Evolutionary conservation across 2,797 vertebrate genomes (phyloP).

Genomic region (Acrocephalus scirpaceus): DNA sequence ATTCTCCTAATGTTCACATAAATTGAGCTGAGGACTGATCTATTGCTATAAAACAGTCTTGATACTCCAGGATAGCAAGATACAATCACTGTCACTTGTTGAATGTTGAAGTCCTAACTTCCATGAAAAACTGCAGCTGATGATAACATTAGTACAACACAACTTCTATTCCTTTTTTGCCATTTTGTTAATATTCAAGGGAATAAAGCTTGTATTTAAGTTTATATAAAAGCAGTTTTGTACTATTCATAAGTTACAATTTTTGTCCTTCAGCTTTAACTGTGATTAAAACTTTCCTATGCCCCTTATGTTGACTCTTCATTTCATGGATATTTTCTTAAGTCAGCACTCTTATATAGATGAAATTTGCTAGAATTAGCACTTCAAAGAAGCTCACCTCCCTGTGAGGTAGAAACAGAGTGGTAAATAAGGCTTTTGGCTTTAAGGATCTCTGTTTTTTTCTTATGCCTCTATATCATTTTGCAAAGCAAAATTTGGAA

Average conservation of each 20-base stretch:
- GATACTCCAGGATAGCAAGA: neutral
- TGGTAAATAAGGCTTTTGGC: neutral
- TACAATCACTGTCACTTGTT: slow-evolving; percentile 23
- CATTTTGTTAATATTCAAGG: neutral
- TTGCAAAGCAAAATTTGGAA: neutral
- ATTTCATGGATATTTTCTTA: slow-evolving; percentile 7
- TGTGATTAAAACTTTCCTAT: neutral
- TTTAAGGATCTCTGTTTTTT: neutral
- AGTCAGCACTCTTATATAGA: neutral
- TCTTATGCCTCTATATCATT: neutral
- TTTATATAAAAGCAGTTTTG: neutral
- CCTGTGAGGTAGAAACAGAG: neutral
- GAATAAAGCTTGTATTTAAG: neutral
- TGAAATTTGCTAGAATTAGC: neutral
- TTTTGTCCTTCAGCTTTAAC: neutral
- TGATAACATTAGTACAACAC: neutral
- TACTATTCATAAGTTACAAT: neutral
- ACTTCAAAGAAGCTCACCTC: neutral
- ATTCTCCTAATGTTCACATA: neutral
- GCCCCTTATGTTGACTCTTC: neutral
- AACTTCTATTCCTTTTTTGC: neutral
- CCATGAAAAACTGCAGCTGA: slow-evolving; percentile 8
- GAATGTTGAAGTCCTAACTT: neutral
- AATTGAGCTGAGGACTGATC: neutral
- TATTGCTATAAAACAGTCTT: neutral